Conservation (phyloP, 2,888 invertebrate genomes). For the Amphimallon solstitiale region DNA sequence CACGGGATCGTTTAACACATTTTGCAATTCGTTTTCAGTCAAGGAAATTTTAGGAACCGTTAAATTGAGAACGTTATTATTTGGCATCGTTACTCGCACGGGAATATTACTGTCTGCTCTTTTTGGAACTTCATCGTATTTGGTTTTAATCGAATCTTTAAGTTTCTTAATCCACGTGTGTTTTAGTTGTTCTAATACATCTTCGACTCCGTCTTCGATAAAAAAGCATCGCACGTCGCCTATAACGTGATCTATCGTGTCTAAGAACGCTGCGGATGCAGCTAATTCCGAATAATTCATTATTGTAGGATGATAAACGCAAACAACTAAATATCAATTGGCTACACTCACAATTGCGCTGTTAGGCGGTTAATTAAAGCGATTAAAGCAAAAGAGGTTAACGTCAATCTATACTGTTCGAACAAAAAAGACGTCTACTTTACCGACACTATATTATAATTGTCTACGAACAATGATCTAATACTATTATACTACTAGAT, state of each 20-base stretch:
- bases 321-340: too few relatives aligned
- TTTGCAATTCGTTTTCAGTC: background rate
- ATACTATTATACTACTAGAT: too few relatives aligned
- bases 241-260: constrained; percentile 28
- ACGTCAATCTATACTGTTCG: background rate
- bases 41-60: background rate
- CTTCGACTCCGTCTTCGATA: constrained; percentile 28
- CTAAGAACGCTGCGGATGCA: background rate
- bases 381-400: constrained; percentile 2
- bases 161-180: constrained; percentile 28
- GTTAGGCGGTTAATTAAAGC: too few relatives aligned
- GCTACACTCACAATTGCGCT: too few relatives aligned
- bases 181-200: constrained; percentile 17
- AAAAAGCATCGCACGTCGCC: constrained; percentile 7
- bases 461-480: too few relatives aligned
- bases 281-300: background rate
- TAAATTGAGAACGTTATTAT: constrained; percentile 5
- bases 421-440: too few relatives aligned
- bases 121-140: background rate
- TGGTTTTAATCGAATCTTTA: background rate
- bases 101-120: background rate
- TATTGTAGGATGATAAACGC: background rate
- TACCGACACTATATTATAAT: too few relatives aligned
- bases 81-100: background rate
- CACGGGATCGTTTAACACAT: background rate